phyloP scores from a whole-genome alignment of 2,113 vertebrate species.

The Falco punctatus region DNA sequence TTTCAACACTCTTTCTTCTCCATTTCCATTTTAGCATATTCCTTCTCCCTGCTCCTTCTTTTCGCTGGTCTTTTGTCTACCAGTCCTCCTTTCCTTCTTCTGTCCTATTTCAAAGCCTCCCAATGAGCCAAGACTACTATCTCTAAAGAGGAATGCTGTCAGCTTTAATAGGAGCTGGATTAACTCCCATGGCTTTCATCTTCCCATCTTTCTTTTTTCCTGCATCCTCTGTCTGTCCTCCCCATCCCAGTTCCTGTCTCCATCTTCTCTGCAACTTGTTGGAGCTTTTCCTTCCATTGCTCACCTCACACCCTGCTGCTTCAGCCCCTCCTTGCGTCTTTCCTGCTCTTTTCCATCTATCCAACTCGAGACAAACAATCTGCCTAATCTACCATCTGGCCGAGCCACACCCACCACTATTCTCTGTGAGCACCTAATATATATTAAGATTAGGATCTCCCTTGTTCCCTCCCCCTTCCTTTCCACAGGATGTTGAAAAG shows the following conservation, averaged over 20 bases:
- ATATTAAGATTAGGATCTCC: constrained; percentile 28
- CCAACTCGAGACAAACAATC: not conserved
- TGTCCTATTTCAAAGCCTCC: constrained; percentile 28
- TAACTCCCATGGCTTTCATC: not conserved
- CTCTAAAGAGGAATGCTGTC: not conserved
- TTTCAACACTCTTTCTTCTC: not conserved
- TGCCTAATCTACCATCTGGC: not conserved
- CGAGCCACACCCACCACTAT: not conserved
- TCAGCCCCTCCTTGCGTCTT: not conserved
- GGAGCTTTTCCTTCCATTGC: not conserved
- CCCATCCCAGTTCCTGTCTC: not conserved
- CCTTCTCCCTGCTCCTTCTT: not conserved
- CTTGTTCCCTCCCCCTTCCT: not conserved
- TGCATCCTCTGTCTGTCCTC: not conserved
- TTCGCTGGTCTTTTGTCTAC: not conserved
- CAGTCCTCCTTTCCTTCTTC: not conserved
- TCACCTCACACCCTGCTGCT: not conserved
- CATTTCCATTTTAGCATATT: not conserved
- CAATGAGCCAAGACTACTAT: not conserved
- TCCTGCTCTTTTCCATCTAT: not conserved
- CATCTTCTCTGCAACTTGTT: not conserved
- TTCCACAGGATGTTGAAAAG: not conserved
- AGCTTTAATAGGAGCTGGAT: not conserved
- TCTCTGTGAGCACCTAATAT: not conserved
- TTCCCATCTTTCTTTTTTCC: not conserved